phyloP scores from a whole-genome alignment of 2,797 vertebrate species.

The Rhinoraja longicauda region DNA sequence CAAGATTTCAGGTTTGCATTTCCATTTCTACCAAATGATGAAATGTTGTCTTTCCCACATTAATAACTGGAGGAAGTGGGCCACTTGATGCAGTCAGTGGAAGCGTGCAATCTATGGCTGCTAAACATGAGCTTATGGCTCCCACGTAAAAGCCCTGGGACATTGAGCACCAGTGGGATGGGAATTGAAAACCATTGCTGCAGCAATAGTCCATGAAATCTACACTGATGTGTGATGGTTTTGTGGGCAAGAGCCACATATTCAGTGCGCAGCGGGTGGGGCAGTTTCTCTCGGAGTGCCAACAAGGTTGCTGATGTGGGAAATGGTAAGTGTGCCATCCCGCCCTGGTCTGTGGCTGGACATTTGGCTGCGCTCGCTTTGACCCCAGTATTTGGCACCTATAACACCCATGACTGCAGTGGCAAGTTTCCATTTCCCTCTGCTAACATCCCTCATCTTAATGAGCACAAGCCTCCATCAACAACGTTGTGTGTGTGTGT shows the following conservation, averaged over 20 bases:
- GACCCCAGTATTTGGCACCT: background rate
- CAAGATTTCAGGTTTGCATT: background rate
- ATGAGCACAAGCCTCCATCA: background rate
- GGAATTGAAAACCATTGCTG: background rate
- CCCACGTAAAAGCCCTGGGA: background rate
- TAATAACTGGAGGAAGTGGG: background rate
- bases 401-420: background rate
- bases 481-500: background rate
- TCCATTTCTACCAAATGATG: background rate
- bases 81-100: background rate
- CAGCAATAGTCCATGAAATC: background rate
- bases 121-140: background rate
- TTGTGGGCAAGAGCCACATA: background rate
- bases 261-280: background rate
- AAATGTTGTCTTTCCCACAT: background rate
- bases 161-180: background rate
- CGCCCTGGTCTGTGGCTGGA: background rate
- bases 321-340: background rate
- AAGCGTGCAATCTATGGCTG: background rate
- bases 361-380: background rate
- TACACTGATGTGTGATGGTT: background rate
- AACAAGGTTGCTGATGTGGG: background rate
- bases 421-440: background rate
- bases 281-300: background rate
- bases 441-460: background rate